Percentiles rank a stretch among this genome's conserved stretches.
Conservation (phyloP, 2,797 vertebrate genomes). For the Pipistrellus kuhlii region DNA sequence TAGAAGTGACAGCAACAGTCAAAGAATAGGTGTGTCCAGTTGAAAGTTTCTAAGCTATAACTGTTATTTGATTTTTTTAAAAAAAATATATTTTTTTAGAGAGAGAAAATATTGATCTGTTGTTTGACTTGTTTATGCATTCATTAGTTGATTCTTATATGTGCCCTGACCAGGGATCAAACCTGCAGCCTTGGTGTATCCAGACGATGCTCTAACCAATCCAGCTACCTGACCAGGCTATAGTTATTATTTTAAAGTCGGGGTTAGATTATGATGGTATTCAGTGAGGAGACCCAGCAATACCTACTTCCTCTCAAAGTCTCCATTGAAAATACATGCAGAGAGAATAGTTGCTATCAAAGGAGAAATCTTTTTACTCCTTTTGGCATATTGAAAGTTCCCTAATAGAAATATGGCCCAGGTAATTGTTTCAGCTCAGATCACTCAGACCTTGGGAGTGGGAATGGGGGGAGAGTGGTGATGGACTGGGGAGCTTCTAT, state of each 20-base stretch:
- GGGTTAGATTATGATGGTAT: background rate
- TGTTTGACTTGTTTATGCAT: background rate
- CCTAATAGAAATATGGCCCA: background rate
- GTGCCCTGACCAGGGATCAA: background rate
- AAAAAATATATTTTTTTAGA: background rate
- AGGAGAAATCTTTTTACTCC: background rate
- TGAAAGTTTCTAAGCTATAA: background rate
- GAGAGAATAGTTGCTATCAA: background rate
- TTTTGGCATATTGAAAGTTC: background rate
- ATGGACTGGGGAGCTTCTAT: background rate
- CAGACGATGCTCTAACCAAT: background rate
- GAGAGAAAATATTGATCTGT: background rate
- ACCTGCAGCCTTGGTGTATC: background rate
- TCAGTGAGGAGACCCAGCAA: slow-evolving; percentile 37
- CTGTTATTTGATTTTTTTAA: background rate
- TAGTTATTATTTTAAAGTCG: slow-evolving; percentile 29
- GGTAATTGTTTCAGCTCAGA: slow-evolving; percentile 4
- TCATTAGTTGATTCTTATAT: background rate
- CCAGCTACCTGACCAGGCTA: background rate
- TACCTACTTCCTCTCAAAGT: background rate
- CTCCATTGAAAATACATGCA: background rate
- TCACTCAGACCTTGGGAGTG: background rate
- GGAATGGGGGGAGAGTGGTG: too few relatives aligned
- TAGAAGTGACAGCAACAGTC: background rate
- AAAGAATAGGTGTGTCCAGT: background rate